These are phyloP conservation scores for Grammomys surdaster DNA, from an alignment of 2,113 vertebrate species.

Conservation along the genomic window DNA sequence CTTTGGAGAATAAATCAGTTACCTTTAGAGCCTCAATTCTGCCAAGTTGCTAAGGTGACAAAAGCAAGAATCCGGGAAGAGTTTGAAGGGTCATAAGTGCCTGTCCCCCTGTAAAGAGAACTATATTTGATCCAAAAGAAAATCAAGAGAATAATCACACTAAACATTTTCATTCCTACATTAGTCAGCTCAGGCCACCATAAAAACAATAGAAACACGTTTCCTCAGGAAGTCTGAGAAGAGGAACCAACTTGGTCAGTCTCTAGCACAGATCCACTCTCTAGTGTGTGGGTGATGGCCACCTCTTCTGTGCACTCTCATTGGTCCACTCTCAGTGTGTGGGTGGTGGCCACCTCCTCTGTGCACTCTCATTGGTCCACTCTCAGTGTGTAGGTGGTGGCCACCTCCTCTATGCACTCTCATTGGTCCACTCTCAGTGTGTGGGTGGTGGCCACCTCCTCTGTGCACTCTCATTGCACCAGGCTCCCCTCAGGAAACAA, in stretches of 20 bases:
- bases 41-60: not conserved
- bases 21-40: not conserved
- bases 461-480: not conserved
- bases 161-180: not conserved
- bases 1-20: not conserved
- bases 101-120: not conserved
- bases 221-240: conserved; percentile 9
- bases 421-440: not conserved
- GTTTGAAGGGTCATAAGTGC: not conserved
- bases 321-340: too few species aligned
- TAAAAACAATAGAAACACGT: conserved; percentile 28
- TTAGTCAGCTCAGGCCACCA: not conserved
- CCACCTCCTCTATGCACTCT: not conserved
- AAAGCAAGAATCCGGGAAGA: conserved; percentile 21
- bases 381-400: not conserved
- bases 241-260: too few species aligned
- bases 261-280: not conserved
- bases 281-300: not conserved
- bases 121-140: not conserved
- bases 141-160: conserved; percentile 30
- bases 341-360: not conserved
- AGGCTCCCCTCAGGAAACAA: not conserved
- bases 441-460: not conserved
- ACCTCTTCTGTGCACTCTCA: not conserved
- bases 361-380: not conserved